Evolutionary conservation across 2,797 vertebrate genomes (phyloP).

Genomic region (Myotis myotis): DNA sequence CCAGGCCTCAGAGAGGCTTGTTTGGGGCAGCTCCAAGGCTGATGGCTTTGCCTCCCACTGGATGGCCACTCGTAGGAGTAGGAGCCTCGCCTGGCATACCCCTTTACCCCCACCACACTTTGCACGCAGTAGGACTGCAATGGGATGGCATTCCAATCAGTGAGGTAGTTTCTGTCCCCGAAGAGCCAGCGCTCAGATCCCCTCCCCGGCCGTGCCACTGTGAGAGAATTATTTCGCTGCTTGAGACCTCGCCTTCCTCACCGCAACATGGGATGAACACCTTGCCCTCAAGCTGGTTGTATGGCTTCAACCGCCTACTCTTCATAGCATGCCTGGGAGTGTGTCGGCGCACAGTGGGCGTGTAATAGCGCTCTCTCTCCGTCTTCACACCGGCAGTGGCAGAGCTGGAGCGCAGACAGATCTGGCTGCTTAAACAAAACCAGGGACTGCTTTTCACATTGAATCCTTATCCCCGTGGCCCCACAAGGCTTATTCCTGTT

Average conservation of each 20-base stretch:
- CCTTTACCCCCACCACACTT: rapidly evolving
- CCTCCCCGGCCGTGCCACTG: background rate
- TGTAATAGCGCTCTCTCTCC: rapidly evolving
- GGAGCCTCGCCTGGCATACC: background rate
- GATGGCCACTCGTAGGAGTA: background rate
- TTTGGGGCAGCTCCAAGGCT: background rate
- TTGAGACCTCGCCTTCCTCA: background rate
- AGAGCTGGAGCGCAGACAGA: background rate
- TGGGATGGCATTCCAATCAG: too few relatives aligned
- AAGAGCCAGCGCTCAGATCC: background rate
- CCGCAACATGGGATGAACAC: background rate
- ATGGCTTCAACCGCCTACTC: too few relatives aligned
- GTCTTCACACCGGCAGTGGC: rapidly evolving
- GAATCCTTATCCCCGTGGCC: background rate
- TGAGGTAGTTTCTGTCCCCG: background rate
- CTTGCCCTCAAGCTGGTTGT: too few relatives aligned
- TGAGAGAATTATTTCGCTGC: background rate
- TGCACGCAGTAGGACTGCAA: background rate
- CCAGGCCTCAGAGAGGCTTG: background rate
- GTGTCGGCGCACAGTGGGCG: background rate
- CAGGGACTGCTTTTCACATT: background rate
- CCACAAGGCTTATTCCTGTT: background rate
- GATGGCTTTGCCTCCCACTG: background rate
- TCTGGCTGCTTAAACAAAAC: background rate
- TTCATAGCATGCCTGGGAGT: rapidly evolving